Evolutionary conservation across 1,140 invertebrate species (phyloP), one percentile per base, ranked within the genome.

Genomic region (Magallana gigas): DNA sequence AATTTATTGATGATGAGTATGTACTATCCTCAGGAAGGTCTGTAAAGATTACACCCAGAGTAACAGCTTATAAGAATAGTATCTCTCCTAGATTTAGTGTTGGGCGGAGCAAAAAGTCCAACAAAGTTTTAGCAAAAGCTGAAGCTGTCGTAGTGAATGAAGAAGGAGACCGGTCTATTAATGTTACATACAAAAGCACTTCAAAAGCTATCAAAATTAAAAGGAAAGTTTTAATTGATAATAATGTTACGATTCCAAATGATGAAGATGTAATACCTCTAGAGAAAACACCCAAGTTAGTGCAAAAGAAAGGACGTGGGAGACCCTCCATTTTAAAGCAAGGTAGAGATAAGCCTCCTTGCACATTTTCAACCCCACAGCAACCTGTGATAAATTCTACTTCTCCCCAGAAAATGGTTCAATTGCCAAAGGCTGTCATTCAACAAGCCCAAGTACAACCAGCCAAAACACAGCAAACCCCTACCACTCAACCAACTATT

Each of bases 371-470:
- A 14, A 18, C n/a, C 8, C 57, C 59, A 29, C 36, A 18, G 5
- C 11, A 60, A 5, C 86, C 87, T 84, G 86, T 87, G 7, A 59
- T 83, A 62, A 87, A 85, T 83, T 58, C 86, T 83, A 62, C 83
- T 56, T 58, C 68, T 29, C 48, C 48, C 81, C 81, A 83, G 48
- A 83, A 57, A 57, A 58, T 56, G 16, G 81, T 83, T 16, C 57
- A 57, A 8, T 57, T 58, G 57, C 36, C 81, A 83, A 48, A 83
- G 48, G 57, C 9, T 16, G 18, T 29, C 14, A 16, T n/a, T 8
- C 81, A 83, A 23, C 48, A 83, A n/a, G 57, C 57, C 9, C 48
- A 57, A 57, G 48, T 14, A 57, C 81, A 83, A 5, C 14, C 36
- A 83, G 48, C 81, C 81, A 83, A 58, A 83, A 56, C 81, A 9